Percentiles rank a stretch among this genome's conserved stretches.
phyloP scores from a whole-genome alignment of 2,797 vertebrate species.

The Pipistrellus kuhlii region DNA sequence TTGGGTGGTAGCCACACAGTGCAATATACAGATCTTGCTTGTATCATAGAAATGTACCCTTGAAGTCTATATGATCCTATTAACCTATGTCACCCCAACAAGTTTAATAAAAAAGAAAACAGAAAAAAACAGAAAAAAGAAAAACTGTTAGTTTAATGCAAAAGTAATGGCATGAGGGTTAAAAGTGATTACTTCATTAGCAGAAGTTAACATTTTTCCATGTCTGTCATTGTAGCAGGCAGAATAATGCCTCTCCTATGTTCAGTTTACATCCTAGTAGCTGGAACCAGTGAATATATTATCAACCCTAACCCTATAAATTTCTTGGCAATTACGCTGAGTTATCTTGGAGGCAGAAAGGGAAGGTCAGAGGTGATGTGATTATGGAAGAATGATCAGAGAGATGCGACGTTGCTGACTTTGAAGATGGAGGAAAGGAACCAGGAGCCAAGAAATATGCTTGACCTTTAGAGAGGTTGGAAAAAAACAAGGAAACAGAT shows the following conservation, averaged over 20 bases:
- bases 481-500: conserved; percentile 23
- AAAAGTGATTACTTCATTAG: conserved; percentile 67
- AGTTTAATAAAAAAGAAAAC: background rate
- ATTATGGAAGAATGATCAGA: background rate
- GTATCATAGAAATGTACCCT: background rate
- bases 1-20: background rate
- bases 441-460: background rate
- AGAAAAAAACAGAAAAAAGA: background rate
- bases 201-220: conserved; percentile 54
- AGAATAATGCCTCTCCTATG: conserved; percentile 47
- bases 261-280: conserved; percentile 56
- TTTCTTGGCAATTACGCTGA: conserved; percentile 54
- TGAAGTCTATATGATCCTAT: background rate
- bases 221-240: background rate
- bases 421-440: background rate
- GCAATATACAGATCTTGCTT: background rate
- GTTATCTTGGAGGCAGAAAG: background rate
- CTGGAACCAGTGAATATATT: conserved; percentile 58
- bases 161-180: background rate
- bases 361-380: background rate
- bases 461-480: background rate
- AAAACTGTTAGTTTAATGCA: background rate
- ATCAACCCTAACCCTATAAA: background rate
- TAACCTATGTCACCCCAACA: background rate
- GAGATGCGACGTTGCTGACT: background rate